Evolutionary conservation across 2,113 vertebrate genomes (phyloP).

Genomic region (Bubalus kerabau): DNA sequence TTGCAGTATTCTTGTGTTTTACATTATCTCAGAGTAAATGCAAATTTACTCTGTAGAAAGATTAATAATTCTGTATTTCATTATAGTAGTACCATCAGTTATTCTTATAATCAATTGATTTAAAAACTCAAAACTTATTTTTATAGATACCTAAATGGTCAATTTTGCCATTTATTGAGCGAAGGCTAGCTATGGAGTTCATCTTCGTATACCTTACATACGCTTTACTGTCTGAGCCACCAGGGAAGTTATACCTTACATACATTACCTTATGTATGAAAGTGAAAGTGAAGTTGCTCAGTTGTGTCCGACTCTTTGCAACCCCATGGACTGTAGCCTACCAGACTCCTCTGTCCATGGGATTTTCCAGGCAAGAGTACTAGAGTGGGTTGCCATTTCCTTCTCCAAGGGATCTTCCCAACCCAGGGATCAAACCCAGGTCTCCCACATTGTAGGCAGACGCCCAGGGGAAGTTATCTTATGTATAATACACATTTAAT

Average conservation of each 20-base stretch:
- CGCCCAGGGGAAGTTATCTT: no score
- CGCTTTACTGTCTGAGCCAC: no score
- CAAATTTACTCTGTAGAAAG: constrained; percentile 68
- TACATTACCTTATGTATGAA: neutral
- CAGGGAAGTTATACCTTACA: neutral
- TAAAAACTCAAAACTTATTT: neutral
- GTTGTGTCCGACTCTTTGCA: no score
- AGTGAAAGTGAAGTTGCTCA: no score
- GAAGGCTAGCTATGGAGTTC: neutral
- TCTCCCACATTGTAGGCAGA: no score
- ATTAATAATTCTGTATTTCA: constrained; percentile 46
- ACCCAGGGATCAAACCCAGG: no score
- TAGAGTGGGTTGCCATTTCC: no score
- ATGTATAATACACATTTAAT: neutral
- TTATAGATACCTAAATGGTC: neutral
- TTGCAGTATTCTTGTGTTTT: constrained; percentile 52
- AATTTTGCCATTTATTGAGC: neutral
- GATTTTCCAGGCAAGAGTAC: no score
- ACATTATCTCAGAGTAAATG: constrained; percentile 67
- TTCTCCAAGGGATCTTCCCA: no score
- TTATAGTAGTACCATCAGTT: constrained; percentile 32
- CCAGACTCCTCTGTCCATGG: no score
- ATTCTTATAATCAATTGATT: neutral
- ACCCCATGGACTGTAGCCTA: no score
- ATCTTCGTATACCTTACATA: neutral